Conservation (phyloP, 2,113 vertebrate species). For the Fregetta grallaria region DNA sequence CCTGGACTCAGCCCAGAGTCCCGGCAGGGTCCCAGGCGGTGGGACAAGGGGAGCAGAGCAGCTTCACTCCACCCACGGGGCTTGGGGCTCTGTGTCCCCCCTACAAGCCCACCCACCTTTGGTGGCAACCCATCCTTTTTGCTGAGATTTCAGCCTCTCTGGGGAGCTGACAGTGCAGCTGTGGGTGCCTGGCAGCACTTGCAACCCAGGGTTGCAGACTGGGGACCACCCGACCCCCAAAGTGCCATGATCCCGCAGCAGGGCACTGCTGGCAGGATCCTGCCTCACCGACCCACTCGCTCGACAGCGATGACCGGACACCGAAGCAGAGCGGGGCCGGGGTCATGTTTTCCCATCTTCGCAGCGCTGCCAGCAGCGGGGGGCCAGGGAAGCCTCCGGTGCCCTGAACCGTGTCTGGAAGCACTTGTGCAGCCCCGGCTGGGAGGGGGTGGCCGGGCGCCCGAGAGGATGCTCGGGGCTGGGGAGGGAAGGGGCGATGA, state of each 20-base stretch:
- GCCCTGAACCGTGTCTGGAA: not conserved
- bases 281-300: rapidly evolving
- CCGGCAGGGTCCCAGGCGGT: not conserved
- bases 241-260: rapidly evolving
- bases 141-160: not conserved
- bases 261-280: not conserved
- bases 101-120: too few species aligned
- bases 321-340: rapidly evolving
- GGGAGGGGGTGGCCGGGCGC: rapidly evolving
- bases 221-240: not conserved
- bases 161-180: not conserved
- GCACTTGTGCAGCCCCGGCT: not conserved
- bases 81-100: not conserved
- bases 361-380: rapidly evolving
- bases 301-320: not conserved
- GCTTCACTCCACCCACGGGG: not conserved
- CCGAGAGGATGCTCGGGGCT: not conserved
- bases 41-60: not conserved
- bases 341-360: not conserved
- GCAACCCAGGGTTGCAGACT: too few species aligned
- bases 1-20: not conserved
- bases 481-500: not conserved
- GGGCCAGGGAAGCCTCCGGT: not conserved
- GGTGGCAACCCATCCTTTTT: not conserved
- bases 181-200: not conserved